Percentiles rank a stretch among this genome's conserved stretches.
Conservation (phyloP, 1,140 invertebrate genomes). For the Drosophila leontia region DNA sequence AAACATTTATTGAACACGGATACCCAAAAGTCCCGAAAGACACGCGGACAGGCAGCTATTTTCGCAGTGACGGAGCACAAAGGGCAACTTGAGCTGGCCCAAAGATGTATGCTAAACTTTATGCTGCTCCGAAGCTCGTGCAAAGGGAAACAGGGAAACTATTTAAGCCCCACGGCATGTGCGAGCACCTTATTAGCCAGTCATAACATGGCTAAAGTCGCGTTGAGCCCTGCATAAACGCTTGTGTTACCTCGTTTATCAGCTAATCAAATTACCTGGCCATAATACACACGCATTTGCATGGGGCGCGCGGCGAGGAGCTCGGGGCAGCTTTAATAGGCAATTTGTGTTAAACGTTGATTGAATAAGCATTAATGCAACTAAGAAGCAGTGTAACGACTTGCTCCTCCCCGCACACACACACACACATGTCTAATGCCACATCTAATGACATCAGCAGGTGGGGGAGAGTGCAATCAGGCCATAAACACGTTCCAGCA, state of each 20-base stretch:
- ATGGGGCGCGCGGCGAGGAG: neutral
- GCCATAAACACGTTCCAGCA: conserved; percentile 54
- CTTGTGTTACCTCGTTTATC: conserved; percentile 31
- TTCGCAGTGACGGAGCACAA: neutral
- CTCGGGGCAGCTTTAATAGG: conserved; percentile 52
- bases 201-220: conserved; percentile 20
- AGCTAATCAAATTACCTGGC: conserved; percentile 67
- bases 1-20: conserved; percentile 8
- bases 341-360: conserved; percentile 72
- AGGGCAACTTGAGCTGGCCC: neutral
- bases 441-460: conserved; percentile 61
- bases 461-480: conserved; percentile 50
- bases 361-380: conserved; percentile 73
- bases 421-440: conserved; percentile 8
- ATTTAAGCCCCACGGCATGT: neutral
- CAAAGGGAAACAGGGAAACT: neutral
- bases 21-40: neutral
- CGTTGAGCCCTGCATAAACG: neutral
- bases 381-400: conserved; percentile 38
- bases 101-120: conserved; percentile 20
- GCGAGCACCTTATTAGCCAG: conserved; percentile 30
- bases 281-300: conserved; percentile 47
- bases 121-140: neutral
- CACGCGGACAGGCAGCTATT: neutral
- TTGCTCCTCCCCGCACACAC: conserved; percentile 2